A percentile compares a stretch with the other conserved stretches of the same genome.
Evolutionary conservation across 2,797 vertebrate species (phyloP).

Genomic region (Aulostomus chinensis): DNA sequence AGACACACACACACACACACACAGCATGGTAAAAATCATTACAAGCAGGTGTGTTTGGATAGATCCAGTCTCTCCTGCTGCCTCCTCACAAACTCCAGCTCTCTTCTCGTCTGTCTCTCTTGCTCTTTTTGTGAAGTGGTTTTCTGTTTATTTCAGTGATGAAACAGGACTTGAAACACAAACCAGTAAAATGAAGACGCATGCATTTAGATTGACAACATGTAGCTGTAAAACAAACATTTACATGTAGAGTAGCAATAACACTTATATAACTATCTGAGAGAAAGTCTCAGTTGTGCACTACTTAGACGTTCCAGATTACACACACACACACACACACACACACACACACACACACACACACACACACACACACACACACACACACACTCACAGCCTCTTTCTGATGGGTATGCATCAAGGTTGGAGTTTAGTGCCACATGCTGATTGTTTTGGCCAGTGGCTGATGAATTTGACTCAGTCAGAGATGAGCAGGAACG

Average conservation of each 20-base stretch:
- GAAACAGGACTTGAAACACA: conserved; percentile 2
- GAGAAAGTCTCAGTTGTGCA: too few relatives aligned
- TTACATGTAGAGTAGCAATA: not conserved
- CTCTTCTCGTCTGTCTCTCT: not conserved
- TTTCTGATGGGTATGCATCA: too few relatives aligned
- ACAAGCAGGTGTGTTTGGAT: conserved; percentile 56
- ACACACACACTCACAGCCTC: too few relatives aligned
- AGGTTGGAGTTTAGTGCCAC: too few relatives aligned
- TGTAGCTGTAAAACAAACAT: not conserved
- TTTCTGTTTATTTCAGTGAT: conserved; percentile 13
- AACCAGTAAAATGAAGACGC: not conserved
- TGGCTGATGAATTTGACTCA: too few relatives aligned
- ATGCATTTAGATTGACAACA: not conserved
- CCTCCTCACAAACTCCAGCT: conserved; percentile 3
- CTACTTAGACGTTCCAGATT: too few relatives aligned
- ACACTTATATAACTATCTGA: too few relatives aligned
- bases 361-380: too few relatives aligned
- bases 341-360: too few relatives aligned
- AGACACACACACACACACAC: not conserved
- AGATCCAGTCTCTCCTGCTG: conserved; percentile 34
- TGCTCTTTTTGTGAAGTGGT: conserved; percentile 7
- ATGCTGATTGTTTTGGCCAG: too few relatives aligned
- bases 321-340: too few relatives aligned
- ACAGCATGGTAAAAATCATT: conserved; percentile 39
- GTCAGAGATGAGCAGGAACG: too few relatives aligned